Evolutionary conservation across 2,888 invertebrate genomes (phyloP).

Genomic region (Noctuana brunneofusca): DNA sequence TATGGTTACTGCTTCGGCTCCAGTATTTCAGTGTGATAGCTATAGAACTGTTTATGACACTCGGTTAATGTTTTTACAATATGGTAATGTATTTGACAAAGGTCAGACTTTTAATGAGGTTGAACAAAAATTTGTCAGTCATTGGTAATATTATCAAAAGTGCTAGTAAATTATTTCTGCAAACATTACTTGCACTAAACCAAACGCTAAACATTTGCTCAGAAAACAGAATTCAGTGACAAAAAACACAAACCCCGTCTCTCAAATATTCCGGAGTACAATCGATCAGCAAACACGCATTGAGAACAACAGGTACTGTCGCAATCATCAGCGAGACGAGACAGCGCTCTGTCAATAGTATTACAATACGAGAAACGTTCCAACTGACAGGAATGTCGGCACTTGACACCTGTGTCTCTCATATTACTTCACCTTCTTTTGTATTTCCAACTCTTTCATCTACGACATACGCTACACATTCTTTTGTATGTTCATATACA

Average conservation of each 20-base stretch:
- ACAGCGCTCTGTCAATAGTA: constrained; percentile 30
- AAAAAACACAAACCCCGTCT: constrained; percentile 18
- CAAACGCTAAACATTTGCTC: constrained; percentile 5
- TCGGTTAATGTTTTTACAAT: background rate
- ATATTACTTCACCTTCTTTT: constrained; percentile 27
- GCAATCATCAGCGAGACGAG: constrained; percentile 32
- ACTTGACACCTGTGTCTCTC: constrained; percentile 51
- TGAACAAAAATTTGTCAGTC: background rate
- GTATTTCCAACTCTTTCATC: constrained; percentile 24
- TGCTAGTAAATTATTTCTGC: background rate
- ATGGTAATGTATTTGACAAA: background rate
- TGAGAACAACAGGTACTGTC: constrained; percentile 31
- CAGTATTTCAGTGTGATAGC: background rate
- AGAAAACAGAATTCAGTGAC: constrained; percentile 2
- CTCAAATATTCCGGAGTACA: constrained; percentile 14
- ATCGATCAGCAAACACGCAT: constrained; percentile 28
- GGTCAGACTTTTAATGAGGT: background rate
- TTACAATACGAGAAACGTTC: constrained; percentile 34
- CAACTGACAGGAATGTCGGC: constrained; percentile 45
- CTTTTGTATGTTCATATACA: constrained; percentile 10
- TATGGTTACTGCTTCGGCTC: background rate
- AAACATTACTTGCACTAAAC: background rate
- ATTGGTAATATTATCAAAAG: background rate
- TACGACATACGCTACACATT: constrained; percentile 9
- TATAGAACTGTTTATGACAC: background rate